Evolutionary conservation across 1,140 invertebrate species (phyloP).

Genomic region (Drusus annulatus): DNA sequence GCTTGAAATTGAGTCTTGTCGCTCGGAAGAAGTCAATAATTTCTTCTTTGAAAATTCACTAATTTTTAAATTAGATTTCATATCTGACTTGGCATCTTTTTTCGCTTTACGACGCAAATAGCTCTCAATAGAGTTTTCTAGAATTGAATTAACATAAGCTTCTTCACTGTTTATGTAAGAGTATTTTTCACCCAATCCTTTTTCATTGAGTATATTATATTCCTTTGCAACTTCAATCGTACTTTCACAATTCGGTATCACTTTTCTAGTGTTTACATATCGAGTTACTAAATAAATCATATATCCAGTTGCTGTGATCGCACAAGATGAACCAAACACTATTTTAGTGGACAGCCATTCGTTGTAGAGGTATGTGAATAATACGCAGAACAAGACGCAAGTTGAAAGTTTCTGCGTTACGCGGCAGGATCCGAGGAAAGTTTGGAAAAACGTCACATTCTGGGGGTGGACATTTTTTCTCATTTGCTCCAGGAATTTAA

Average conservation of each 20-base stretch:
- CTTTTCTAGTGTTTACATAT: neutral
- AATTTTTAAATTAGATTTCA: neutral
- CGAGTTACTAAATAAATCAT: constrained; percentile 61
- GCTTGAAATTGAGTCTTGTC: constrained; percentile 51
- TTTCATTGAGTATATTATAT: neutral
- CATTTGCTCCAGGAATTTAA: constrained; percentile 86
- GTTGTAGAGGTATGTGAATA: constrained; percentile 83
- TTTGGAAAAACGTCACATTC: constrained; percentile 78
- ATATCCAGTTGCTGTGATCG: constrained; percentile 72
- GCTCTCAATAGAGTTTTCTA: constrained; percentile 36
- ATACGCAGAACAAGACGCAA: constrained; percentile 82
- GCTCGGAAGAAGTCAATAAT: neutral
- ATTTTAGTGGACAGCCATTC: constrained; percentile 75
- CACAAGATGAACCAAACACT: constrained; percentile 73
- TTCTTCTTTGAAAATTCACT: neutral
- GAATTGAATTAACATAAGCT: constrained; percentile 33
- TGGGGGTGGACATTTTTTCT: constrained; percentile 87
- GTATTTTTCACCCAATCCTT: constrained; percentile 15
- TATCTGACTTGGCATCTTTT: neutral
- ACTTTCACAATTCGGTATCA: neutral
- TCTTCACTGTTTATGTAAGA: constrained; percentile 13
- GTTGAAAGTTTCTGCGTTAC: constrained; percentile 84
- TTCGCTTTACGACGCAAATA: constrained; percentile 27
- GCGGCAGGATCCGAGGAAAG: constrained; percentile 80
- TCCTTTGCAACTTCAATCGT: neutral